Evolutionary conservation across 2,888 invertebrate species (phyloP), one percentile per base, ranked within the genome.

Genomic region (Conus canariensis): DNA sequence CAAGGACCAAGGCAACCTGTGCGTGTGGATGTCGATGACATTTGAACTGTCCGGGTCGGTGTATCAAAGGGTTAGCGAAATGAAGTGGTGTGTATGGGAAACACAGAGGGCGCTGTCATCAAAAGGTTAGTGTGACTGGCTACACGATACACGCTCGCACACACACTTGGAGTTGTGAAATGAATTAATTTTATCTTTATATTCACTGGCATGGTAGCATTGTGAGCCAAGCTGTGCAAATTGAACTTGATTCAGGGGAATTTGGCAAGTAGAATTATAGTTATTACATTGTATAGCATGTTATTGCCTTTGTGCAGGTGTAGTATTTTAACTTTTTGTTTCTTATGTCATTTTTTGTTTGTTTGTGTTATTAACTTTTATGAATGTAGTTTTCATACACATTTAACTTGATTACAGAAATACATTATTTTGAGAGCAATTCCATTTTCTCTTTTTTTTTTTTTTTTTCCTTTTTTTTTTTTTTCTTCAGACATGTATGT

Each of bases 371-470:
- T 8, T 19, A 45, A 45, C n/a, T 19, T 74, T 22, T 25, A 74
- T 74, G n/a, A 10, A 22, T 74, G 74, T 74, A 74, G 74, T n/a
- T 74, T 74, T n/a, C 19, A 25, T 74, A 74, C 74, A 74, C 74
- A 45, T 45, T 30, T 45, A 80, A 14, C 14, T 80, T 80, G 80
- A 45, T 64, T 64, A 14, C 10, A 64, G 60, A 22, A 74, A 74
- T 74, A n/a, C 70, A 45, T 80, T 30, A 80, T 80, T 80, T 80
- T 80, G 80, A 45, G 80, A 80, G 80, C 80, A 80, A 12, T 80
- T 80, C 45, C 80, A 9, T 80, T 80, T 80, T 80, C 30, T n/a
- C n/a, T 74, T 2, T 70, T 74, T 74, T 30, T 5, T n/a, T 74
- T 74, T 74, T n/a, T n/a, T 45, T 45, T 4, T 4, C 4, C 4